A percentile compares a stretch with the other conserved stretches of the same genome.
phyloP scores from a whole-genome alignment of 2,113 vertebrate species.

The Amblyornis subalaris region DNA sequence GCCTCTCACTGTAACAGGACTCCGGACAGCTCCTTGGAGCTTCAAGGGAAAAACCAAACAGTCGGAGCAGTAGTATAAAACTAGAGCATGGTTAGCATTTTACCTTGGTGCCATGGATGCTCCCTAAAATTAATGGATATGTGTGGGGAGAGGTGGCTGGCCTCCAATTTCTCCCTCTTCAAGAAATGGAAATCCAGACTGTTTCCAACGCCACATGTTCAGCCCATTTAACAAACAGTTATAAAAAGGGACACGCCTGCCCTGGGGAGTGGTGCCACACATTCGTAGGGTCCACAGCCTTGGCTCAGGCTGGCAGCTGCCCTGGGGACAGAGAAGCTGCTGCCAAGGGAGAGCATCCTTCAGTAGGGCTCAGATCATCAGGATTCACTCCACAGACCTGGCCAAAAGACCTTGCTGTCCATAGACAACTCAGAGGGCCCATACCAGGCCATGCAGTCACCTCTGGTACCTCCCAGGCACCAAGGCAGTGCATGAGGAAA shows the following conservation, averaged over 20 bases:
- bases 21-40: background rate
- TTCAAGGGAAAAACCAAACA: background rate
- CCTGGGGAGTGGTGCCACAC: accelerated
- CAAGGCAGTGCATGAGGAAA: accelerated
- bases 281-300: background rate
- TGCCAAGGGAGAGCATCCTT: background rate
- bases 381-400: accelerated
- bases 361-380: too few relatives aligned
- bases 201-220: background rate
- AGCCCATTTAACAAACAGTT: background rate
- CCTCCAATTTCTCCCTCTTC: background rate
- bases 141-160: background rate
- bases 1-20: background rate
- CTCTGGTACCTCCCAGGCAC: too few relatives aligned
- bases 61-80: background rate
- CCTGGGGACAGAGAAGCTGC: background rate
- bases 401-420: too few relatives aligned
- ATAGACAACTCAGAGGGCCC: accelerated
- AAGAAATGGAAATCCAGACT: background rate
- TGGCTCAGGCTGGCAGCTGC: background rate
- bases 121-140: background rate
- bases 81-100: background rate
- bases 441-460: accelerated
- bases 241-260: background rate
- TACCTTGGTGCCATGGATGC: background rate